Conservation (phyloP, 2,113 vertebrate species). For the Boleophthalmus pectinirostris region DNA sequence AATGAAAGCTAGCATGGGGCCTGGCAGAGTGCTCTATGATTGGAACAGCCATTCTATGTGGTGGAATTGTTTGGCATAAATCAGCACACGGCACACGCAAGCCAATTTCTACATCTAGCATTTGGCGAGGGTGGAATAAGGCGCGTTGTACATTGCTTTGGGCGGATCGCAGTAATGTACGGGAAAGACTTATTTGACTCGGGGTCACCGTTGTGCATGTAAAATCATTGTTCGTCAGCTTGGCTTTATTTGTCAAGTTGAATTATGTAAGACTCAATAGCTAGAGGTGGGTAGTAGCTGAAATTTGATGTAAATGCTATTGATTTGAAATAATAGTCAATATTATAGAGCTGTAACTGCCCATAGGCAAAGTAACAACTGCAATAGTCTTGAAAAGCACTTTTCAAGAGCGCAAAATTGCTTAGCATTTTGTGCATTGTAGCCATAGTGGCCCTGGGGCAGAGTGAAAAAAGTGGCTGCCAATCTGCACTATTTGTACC, state of each 20-base stretch:
- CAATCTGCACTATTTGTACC: too few relatives aligned
- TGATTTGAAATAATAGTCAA: too few relatives aligned
- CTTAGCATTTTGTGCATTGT: too few relatives aligned
- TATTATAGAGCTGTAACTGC: too few relatives aligned
- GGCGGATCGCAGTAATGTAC: not conserved
- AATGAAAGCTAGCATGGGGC: constrained; percentile 35
- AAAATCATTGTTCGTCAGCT: not conserved
- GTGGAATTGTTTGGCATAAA: constrained; percentile 42
- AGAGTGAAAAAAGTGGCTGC: too few relatives aligned
- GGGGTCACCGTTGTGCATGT: not conserved
- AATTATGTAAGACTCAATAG: not conserved
- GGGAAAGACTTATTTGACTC: constrained; percentile 3
- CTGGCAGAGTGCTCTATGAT: constrained; percentile 13
- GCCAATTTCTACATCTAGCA: constrained; percentile 24
- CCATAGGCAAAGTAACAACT: too few relatives aligned
- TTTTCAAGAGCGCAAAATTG: too few relatives aligned
- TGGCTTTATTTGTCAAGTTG: not conserved
- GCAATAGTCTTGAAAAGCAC: too few relatives aligned
- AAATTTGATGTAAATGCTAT: not conserved
- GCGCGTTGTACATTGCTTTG: constrained; percentile 5
- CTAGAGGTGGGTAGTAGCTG: not conserved
- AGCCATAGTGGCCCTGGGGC: too few relatives aligned
- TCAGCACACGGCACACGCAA: constrained; percentile 18
- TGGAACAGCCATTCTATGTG: constrained; percentile 27
- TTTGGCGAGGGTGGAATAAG: constrained; percentile 28